Base-by-base conservation (phyloP, 2,888 invertebrate species). In the Girardia tigrina region DNA sequence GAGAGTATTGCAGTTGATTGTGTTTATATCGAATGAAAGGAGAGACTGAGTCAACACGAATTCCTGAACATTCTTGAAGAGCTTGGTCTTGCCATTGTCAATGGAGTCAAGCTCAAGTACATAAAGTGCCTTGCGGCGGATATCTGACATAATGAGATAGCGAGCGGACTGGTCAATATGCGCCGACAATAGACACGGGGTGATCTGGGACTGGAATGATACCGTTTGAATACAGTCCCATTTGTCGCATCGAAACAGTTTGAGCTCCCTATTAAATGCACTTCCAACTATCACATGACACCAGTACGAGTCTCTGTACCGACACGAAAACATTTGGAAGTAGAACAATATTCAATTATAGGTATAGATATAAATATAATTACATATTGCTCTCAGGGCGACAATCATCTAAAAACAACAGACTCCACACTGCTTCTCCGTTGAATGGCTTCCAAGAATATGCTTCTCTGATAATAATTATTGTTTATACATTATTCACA, bases 251-350 rank as follows among this genome's bases (percentile, higher is more conserved):
- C 92, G 91, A 94, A 94, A 95, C 90, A 86, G 87, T 85, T 94
- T 94, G 75, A 95, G 86, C 80, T 91, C 91, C 0, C 91, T 89
- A 85, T 94, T 94, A 83, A 91, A 89, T 78, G 90, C 89, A 0
- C 92, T 90, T 0, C 92, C 92, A 0, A 95, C 94, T 69, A 95
- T 88, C 0, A 91, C 93, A 85, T 90, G 94, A 84, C 93, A 93
- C 95, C 97, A 97, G 85, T 94, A 93, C 82, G 90, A 89, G 16
- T 87, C 88, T 79, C 88, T 88, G 79, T 72, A n/a, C n/a, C n/a
- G n/a, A n/a, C n/a, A n/a, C n/a, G n/a, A n/a, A n/a, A n/a, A n/a
- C n/a, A n/a, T n/a, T n/a, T n/a, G n/a, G n/a, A n/a, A n/a, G n/a
- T n/a, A n/a, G 4, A 6, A 72, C 20, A 8, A 36, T 20, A 72